phyloP scores from a whole-genome alignment of 2,888 invertebrate genomes.

The Latrodectus hesperus region DNA sequence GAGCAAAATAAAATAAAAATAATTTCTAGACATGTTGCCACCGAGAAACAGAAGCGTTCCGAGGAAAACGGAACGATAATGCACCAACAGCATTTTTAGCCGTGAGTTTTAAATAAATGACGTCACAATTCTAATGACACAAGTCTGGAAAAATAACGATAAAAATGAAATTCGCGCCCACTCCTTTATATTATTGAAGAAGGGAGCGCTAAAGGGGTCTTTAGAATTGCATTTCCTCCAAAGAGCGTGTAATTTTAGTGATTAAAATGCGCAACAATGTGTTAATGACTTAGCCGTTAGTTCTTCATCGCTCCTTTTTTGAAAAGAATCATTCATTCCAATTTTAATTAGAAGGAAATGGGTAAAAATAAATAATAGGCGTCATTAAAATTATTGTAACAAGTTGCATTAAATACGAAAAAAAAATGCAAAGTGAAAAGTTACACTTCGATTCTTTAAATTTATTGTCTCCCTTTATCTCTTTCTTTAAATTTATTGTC shows the following conservation, averaged over 20 bases:
- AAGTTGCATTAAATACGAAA: neutral
- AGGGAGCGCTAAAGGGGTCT: neutral
- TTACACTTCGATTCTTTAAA: too few relatives aligned
- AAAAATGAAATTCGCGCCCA: neutral
- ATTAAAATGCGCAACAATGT: slow-evolving; percentile 5
- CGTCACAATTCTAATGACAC: neutral
- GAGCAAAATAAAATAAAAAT: too few relatives aligned
- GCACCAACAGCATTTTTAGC: neutral
- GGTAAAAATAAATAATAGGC: neutral
- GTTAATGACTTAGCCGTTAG: neutral
- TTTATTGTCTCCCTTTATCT: too few relatives aligned
- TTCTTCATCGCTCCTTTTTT: neutral
- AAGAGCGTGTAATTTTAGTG: neutral
- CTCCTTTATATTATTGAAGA: neutral
- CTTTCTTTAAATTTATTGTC: too few relatives aligned
- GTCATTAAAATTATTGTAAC: slow-evolving; percentile 1
- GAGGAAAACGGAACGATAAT: neutral
- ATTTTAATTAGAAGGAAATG: slow-evolving; percentile 3
- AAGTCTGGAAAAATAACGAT: neutral
- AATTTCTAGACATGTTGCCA: too few relatives aligned
- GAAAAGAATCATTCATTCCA: neutral
- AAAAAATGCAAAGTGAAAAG: neutral
- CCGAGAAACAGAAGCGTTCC: too few relatives aligned
- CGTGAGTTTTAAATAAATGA: neutral
- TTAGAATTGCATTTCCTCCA: neutral